A percentile compares a stretch with the other conserved stretches of the same genome.
phyloP scores from a whole-genome alignment of 1,140 invertebrate genomes.

The Hycleus phaleratus region DNA sequence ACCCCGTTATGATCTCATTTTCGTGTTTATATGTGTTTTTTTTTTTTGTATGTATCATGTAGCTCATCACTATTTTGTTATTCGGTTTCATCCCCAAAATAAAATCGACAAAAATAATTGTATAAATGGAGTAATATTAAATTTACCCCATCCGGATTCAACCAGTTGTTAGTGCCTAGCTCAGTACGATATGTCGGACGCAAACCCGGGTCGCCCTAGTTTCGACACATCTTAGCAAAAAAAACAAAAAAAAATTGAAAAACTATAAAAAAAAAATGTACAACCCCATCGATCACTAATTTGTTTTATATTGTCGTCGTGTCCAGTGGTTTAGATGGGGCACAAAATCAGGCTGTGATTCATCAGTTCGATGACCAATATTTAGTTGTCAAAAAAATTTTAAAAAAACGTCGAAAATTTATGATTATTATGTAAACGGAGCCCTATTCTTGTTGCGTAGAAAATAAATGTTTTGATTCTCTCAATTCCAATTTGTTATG shows the following conservation, averaged over 20 bases:
- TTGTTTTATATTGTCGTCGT: constrained; percentile 1
- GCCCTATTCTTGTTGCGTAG: neutral
- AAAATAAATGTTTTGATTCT: neutral
- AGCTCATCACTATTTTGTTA: constrained; percentile 22
- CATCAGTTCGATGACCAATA: constrained; percentile 41
- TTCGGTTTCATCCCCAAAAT: neutral
- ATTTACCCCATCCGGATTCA: constrained; percentile 32
- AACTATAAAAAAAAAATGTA: constrained; percentile 4
- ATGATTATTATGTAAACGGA: neutral
- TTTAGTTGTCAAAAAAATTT: constrained; percentile 37
- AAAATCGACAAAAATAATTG: no score
- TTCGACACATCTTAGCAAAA: constrained; percentile 22
- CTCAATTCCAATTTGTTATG: constrained; percentile 15
- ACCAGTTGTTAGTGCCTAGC: constrained; percentile 41
- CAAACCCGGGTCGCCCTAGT: constrained; percentile 16
- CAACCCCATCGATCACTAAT: constrained; percentile 19
- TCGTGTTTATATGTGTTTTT: constrained; percentile 30
- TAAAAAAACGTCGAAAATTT: constrained; percentile 13
- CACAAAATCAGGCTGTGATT: constrained; percentile 43
- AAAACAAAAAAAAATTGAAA: no score
- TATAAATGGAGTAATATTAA: neutral
- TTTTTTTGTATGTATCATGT: constrained; percentile 31
- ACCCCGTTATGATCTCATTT: constrained; percentile 39
- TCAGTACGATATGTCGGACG: constrained; percentile 32
- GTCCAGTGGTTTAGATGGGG: constrained; percentile 22